phyloP scores from a whole-genome alignment of 1,140 invertebrate genomes.

The Drosophila sproati region DNA sequence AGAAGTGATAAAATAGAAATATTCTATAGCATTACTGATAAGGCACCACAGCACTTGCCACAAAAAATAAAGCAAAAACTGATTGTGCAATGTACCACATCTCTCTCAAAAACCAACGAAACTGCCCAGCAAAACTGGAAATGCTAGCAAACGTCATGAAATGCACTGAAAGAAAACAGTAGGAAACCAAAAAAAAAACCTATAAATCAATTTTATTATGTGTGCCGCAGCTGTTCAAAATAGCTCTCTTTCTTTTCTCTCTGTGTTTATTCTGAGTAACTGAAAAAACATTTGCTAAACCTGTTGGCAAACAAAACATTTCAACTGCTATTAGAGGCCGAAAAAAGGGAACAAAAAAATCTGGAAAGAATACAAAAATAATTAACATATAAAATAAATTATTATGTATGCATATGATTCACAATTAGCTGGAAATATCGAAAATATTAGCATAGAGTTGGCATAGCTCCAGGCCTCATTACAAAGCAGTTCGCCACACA shows the following conservation, averaged over 20 bases:
- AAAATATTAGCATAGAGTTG: conserved; percentile 10
- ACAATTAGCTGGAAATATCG: conserved; percentile 5
- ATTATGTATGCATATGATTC: conserved; percentile 24
- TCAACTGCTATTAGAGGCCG: conserved; percentile 9
- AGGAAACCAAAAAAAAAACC: not conserved
- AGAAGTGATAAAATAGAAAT: conserved; percentile 7
- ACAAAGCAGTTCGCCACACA: not conserved
- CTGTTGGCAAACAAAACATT: conserved; percentile 23
- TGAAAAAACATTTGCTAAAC: conserved; percentile 13
- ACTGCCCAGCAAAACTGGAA: conserved; percentile 14
- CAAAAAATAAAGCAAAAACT: not conserved
- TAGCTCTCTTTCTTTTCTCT: not conserved
- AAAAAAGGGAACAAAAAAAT: conserved; percentile 10
- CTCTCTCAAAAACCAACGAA: conserved; percentile 10
- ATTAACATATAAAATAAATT: conserved; percentile 35
- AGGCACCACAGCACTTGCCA: conserved; percentile 1
- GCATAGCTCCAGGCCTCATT: not conserved
- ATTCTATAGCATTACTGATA: conserved; percentile 30
- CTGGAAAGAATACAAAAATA: conserved; percentile 3
- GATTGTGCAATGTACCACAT: conserved; percentile 36
- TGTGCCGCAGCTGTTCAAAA: too few relatives aligned
- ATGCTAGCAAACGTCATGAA: conserved; percentile 8
- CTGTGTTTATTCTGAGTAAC: not conserved
- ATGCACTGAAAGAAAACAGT: conserved; percentile 22
- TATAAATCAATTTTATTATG: not conserved